phyloP scores from a whole-genome alignment of 2,113 vertebrate species.

The Dicerorhinus sumatrensis region DNA sequence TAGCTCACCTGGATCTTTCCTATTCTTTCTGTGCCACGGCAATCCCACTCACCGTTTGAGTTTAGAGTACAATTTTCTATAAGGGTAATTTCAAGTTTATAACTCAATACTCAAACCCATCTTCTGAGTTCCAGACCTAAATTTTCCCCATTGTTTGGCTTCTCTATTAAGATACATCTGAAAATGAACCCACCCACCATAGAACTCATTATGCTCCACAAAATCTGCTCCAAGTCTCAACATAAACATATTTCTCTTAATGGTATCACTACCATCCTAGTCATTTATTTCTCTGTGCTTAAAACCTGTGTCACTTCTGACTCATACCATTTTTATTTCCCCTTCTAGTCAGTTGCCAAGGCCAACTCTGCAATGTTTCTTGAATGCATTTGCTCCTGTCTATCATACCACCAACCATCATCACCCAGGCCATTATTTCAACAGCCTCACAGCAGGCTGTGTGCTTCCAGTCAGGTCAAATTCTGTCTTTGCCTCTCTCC shows the following conservation, averaged over 20 bases:
- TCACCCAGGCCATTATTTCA: too few relatives aligned
- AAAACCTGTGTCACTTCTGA: background rate
- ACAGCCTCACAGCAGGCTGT: background rate
- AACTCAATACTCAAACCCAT: background rate
- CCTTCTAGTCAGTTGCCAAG: background rate
- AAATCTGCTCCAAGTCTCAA: background rate
- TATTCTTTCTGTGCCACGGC: background rate
- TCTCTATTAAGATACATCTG: background rate
- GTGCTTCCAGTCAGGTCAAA: background rate
- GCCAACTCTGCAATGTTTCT: background rate
- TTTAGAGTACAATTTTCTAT: background rate
- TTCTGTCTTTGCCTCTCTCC: background rate
- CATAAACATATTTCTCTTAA: background rate
- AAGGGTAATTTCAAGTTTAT: background rate
- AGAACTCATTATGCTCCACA: background rate
- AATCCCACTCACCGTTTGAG: background rate
- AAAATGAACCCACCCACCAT: background rate
- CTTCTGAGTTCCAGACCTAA: background rate
- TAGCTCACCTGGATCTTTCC: background rate
- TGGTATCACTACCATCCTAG: too few relatives aligned
- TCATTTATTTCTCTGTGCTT: background rate
- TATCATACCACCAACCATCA: fast-evolving
- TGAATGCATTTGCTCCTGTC: background rate
- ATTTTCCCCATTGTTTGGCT: background rate
- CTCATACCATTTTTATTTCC: background rate